These are phyloP conservation scores for Rhizomys pruinosus DNA, from an alignment of 2,113 vertebrate genomes.

Conservation along the genomic window DNA sequence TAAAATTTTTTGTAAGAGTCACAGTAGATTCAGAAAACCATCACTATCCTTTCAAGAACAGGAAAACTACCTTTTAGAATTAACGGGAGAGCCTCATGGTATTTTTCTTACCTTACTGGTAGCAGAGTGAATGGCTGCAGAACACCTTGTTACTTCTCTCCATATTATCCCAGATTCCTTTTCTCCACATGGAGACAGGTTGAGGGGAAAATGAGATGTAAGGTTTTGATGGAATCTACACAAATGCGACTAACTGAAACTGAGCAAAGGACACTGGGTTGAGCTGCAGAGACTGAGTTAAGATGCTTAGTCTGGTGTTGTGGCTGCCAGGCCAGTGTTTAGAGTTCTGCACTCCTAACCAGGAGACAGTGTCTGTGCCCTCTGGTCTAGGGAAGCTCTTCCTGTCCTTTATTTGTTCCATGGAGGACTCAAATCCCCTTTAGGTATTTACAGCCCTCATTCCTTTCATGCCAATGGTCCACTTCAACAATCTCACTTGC, in stretches of 20 bases:
- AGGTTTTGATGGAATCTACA: background rate
- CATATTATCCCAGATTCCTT: background rate
- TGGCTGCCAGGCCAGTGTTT: background rate
- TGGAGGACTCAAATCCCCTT: background rate
- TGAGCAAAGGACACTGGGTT: background rate
- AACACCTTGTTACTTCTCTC: background rate
- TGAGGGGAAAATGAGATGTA: too few relatives aligned
- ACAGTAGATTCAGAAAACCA: slow-evolving; percentile 1
- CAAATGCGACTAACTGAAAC: background rate
- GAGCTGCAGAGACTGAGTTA: background rate
- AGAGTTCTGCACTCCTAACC: background rate
- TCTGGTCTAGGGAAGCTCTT: background rate
- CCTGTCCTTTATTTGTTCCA: background rate
- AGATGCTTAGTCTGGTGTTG: background rate
- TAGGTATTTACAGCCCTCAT: background rate
- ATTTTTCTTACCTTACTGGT: background rate
- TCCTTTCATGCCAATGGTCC: background rate
- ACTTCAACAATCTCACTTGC: background rate
- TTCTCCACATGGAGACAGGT: background rate
- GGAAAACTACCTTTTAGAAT: background rate
- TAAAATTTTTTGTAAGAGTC: background rate
- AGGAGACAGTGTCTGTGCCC: background rate
- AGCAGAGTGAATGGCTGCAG: background rate
- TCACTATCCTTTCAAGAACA: background rate
- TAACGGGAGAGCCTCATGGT: background rate